Percentiles rank a stretch among this genome's conserved stretches.
These are phyloP conservation scores for Nowickia ferox DNA, from an alignment of 2,888 invertebrate genomes.

Conservation along the genomic window DNA sequence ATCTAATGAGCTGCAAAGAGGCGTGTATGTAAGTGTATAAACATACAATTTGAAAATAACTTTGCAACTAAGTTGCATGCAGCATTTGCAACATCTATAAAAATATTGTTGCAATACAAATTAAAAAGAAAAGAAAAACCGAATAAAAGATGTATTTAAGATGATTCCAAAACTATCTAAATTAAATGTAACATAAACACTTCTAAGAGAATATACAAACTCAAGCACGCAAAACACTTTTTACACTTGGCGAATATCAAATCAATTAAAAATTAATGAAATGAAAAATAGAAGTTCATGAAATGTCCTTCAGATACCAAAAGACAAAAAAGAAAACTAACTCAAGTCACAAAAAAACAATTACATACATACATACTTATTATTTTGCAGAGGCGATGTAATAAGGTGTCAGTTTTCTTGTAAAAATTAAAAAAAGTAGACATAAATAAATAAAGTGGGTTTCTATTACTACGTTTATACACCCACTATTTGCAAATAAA, in stretches of 20 bases:
- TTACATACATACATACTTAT: slow-evolving; percentile 27
- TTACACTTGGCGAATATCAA: slow-evolving; percentile 13
- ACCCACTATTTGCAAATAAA: too few relatives aligned
- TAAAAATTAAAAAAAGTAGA: neutral
- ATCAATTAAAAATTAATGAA: neutral
- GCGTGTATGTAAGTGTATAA: slow-evolving; percentile 53
- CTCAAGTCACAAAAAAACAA: slow-evolving; percentile 12
- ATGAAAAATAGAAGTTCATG: neutral
- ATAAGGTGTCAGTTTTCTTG: slow-evolving; percentile 60
- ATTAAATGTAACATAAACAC: slow-evolving; percentile 46
- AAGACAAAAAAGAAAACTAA: neutral
- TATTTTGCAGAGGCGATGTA: slow-evolving; percentile 58
- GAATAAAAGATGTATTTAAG: slow-evolving; percentile 40
- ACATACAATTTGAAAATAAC: slow-evolving; percentile 16
- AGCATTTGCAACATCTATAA: slow-evolving; percentile 41
- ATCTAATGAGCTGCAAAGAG: slow-evolving; percentile 67
- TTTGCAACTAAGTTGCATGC: slow-evolving; percentile 28
- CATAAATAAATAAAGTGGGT: slow-evolving; percentile 40
- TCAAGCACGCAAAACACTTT: neutral
- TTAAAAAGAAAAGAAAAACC: neutral
- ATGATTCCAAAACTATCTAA: slow-evolving; percentile 42
- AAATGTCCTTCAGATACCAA: slow-evolving; percentile 52
- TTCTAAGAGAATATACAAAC: neutral
- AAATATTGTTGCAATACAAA: slow-evolving; percentile 21
- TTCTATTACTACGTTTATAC: too few relatives aligned